Conservation (phyloP, 1,140 invertebrate species). For the Bombus pyrosoma region DNA sequence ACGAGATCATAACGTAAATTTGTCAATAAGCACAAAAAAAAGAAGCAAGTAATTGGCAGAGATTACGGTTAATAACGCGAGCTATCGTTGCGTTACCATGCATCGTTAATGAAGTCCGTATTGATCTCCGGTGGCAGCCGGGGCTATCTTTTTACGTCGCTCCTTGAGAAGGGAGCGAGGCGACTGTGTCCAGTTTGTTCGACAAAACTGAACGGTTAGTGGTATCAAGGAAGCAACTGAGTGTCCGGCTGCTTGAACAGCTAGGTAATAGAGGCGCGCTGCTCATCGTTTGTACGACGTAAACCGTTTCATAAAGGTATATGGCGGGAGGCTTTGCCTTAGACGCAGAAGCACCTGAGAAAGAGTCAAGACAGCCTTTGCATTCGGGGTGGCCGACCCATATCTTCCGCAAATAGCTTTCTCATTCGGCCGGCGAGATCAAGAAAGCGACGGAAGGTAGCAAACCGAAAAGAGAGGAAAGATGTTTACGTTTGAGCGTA, state of each 20-base stretch:
- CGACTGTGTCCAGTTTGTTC: constrained; percentile 7
- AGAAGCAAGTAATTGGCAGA: neutral
- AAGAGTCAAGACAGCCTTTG: constrained; percentile 47
- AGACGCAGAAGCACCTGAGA: constrained; percentile 46
- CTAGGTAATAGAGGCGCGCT: constrained; percentile 50
- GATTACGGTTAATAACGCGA: neutral
- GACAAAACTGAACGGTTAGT: constrained; percentile 28
- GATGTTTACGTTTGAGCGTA: constrained; percentile 27
- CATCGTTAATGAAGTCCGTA: neutral
- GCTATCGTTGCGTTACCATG: neutral
- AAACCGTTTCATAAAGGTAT: constrained; percentile 56
- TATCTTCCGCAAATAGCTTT: constrained; percentile 70
- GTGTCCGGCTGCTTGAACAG: constrained; percentile 23
- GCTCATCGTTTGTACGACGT: constrained; percentile 55
- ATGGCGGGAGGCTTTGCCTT: constrained; percentile 30
- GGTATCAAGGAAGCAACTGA: neutral
- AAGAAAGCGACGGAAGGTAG: constrained; percentile 59
- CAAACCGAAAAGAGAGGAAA: constrained; percentile 7
- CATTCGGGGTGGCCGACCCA: constrained; percentile 66
- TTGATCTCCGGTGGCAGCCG: neutral
- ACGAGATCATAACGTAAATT: neutral
- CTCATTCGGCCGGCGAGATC: constrained; percentile 56
- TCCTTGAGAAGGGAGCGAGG: neutral
- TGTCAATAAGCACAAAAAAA: neutral
- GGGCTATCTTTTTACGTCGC: neutral